Evolutionary conservation across 2,113 vertebrate genomes (phyloP), one percentile per base, ranked within the genome.

Genomic region (Dryoscopus gambensis): DNA sequence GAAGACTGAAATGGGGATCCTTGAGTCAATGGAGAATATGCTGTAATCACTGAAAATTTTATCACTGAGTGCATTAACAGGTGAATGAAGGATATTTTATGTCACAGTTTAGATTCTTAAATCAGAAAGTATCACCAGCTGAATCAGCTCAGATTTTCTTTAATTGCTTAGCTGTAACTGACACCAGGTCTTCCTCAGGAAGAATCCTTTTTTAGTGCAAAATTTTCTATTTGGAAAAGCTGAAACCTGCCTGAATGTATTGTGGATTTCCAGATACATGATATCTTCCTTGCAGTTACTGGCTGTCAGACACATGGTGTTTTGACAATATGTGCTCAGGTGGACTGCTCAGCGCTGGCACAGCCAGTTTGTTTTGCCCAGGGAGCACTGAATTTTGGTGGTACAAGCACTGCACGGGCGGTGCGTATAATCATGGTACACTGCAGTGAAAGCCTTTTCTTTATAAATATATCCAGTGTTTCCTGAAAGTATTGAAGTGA

Each of bases 371-470:
- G 13, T 60, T 39, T 62, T 84, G 46, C 28, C 31, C 56, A 40
- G 28, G 40, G 6, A 90, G 31, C 7, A 18, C 6, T 17, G 28
- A 69, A 64, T 76, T 86, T 83, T 60, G 14, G 18, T 52, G 21
- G 25, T 31, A n/a, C 19, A 57, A 63, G 15, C 1, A 4, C 52
- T 68, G 13, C 13, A 52, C 2, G 13, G 10, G 33, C 71, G 20
- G 22, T 69, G 33, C 39, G 30, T 74, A 19, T n/a, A 35, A 60
- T 50, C 19, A 56, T 0, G 1, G 8, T 44, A 73, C 2, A 1
- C 14, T 37, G 22, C 17, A 86, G 15, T 17, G 21, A 57, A 74
- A 84, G 1, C 15, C 22, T 37, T 73, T 9, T 30, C 19, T 56
- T 77, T 80, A 64, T 22, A 56, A 79, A 90, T 40, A 30, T 17